Percentiles rank a stretch among this genome's conserved stretches.
Conservation (phyloP, 2,797 vertebrate genomes). For the Esox masquinongy region DNA sequence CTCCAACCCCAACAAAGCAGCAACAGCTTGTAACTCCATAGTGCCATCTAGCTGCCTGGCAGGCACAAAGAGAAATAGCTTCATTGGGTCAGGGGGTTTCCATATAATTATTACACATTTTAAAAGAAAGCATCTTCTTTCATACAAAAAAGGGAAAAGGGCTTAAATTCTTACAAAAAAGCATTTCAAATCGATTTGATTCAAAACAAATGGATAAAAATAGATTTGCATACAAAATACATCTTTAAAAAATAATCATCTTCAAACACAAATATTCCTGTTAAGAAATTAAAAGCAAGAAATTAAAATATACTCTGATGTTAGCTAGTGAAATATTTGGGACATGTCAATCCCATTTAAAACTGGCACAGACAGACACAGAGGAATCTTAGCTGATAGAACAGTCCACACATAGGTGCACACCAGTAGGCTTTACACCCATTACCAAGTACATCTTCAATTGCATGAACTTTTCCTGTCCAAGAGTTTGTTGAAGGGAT, state of each 20-base stretch:
- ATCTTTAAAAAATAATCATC: constrained; percentile 44
- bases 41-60: constrained; percentile 60
- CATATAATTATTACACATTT: constrained; percentile 9
- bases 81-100: neutral
- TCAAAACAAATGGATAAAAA: constrained; percentile 71
- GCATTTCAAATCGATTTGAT: constrained; percentile 32
- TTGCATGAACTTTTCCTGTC: constrained; percentile 36
- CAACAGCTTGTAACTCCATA: constrained; percentile 16
- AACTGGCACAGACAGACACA: constrained; percentile 53
- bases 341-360: constrained; percentile 37
- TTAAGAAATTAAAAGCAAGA: constrained; percentile 36
- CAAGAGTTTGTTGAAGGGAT: neutral
- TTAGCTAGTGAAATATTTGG: neutral
- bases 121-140: constrained; percentile 15
- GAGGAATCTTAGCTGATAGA: constrained; percentile 17
- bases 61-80: neutral
- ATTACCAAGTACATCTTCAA: constrained; percentile 31
- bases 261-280: constrained; percentile 44
- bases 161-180: constrained; percentile 53
- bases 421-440: constrained; percentile 23
- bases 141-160: constrained; percentile 37
- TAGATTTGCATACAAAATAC: constrained; percentile 71
- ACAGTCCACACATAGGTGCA: constrained; percentile 5
- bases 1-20: constrained; percentile 13
- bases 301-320: constrained; percentile 6